Conservation (phyloP, 2,888 invertebrate species). For the Agrochola lychnidis region DNA sequence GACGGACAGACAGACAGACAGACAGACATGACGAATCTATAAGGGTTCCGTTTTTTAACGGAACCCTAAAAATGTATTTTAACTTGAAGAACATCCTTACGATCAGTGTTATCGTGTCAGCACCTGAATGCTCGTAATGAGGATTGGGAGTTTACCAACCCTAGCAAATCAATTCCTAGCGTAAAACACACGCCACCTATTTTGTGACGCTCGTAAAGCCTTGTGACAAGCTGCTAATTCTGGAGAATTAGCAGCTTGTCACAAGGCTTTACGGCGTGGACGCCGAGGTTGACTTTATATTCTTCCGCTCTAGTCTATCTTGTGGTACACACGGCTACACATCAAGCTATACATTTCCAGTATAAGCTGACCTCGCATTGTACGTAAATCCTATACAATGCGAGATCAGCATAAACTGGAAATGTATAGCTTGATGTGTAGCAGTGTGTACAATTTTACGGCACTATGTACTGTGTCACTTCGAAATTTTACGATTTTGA, state of each 20-base stretch:
- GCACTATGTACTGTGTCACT: slow-evolving; percentile 54
- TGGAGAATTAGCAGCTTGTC: too few species aligned
- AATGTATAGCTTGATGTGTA: too few species aligned
- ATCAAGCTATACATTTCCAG: too few species aligned
- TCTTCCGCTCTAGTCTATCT: slow-evolving; percentile 5
- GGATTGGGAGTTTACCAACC: background rate
- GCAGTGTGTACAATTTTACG: slow-evolving; percentile 26
- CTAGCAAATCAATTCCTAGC: background rate
- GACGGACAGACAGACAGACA: too few species aligned
- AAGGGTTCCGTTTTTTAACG: too few species aligned
- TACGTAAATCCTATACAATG: too few species aligned
- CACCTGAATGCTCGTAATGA: background rate
- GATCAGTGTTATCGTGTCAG: background rate
- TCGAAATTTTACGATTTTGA: slow-evolving; percentile 75
- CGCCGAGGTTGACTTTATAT: background rate
- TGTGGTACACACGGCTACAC: too few species aligned
- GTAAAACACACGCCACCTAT: background rate
- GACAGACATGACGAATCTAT: too few species aligned
- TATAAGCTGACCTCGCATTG: too few species aligned
- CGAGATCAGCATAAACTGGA: too few species aligned
- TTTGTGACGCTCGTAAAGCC: slow-evolving; percentile 2
- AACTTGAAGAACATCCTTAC: background rate
- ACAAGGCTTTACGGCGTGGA: too few species aligned
- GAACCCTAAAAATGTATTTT: background rate
- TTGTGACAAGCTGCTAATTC: background rate